Evolutionary conservation across 64 coral and sea anemone genomes (phyloP).

Genomic region (Hydrozoanthus tunicans): DNA sequence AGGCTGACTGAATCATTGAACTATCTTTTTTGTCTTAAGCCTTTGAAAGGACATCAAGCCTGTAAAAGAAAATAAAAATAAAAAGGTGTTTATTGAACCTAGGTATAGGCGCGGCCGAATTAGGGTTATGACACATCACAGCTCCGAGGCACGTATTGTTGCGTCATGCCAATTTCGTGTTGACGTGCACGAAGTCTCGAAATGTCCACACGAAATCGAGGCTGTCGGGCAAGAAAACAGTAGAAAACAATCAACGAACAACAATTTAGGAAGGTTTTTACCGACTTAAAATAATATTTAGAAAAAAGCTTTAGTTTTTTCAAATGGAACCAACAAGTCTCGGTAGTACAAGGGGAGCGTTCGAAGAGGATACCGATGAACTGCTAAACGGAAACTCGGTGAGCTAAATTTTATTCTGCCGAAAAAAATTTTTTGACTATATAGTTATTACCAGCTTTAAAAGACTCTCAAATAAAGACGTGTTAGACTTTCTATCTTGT

Average conservation of each 20-base stretch:
- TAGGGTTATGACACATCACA: not conserved
- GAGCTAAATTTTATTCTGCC: not conserved
- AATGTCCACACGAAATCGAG: conserved; percentile 11
- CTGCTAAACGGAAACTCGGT: conserved; percentile 17
- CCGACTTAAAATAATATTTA: not conserved
- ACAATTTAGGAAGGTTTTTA: not conserved
- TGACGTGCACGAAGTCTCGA: not conserved
- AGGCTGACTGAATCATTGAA: too few relatives aligned
- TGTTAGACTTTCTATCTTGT: too few relatives aligned
- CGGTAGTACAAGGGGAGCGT: not conserved
- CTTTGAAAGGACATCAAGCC: too few relatives aligned
- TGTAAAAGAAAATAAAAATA: too few relatives aligned
- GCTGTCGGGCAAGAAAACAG: not conserved
- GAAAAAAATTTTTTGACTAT: too few relatives aligned
- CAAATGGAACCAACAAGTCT: conserved; percentile 48
- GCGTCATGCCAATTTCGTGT: not conserved
- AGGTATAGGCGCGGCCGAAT: too few relatives aligned
- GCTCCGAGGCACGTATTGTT: not conserved
- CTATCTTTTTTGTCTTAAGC: too few relatives aligned
- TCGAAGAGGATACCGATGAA: conserved; percentile 4
- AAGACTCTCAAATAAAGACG: too few relatives aligned
- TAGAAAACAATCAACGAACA: not conserved
- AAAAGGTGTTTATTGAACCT: too few relatives aligned
- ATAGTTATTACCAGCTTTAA: too few relatives aligned
- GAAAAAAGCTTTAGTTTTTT: not conserved